Base-by-base conservation (phyloP, 2,888 invertebrate genomes). In the Brachylomia viminalis region DNA sequence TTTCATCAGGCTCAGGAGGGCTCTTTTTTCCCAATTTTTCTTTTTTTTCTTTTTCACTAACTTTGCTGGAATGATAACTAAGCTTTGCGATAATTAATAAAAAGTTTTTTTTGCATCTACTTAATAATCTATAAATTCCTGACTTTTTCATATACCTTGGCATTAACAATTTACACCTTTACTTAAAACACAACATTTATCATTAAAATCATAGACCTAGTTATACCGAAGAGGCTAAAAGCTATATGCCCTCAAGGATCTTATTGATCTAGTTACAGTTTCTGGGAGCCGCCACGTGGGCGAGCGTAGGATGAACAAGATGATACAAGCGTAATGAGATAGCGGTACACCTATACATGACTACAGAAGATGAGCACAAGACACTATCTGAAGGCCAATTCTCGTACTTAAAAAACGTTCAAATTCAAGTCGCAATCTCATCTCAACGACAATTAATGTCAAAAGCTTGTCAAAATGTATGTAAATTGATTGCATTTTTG, bases 311-410 rank as follows among this genome's bases (percentile, higher is more conserved):
- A 42, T n/a, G 58, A n/a, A 42, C 13, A 13, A 47, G 27, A 49
- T 66, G 42, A 42, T 65, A 77, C 42, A 77, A 65, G 6, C 17
- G 66, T 30, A 76, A 76, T 76, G 17, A 10, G n/a, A 77, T 64
- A 38, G 17, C n/a, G 38, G 30, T 38, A 42, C 33, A 27, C 23
- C 13, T 52, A 30, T 33, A 52, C 6, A 47, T 20, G 13, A 17
- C 15, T 49, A 5, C 13, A 30, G 27, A 30, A 69, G 56, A 13
- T 45, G 45, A 47, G 17, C 13, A 15, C 0, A 52, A 23, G n/a
- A n/a, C 15, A 38, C n/a, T n/a, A n/a, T n/a, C n/a, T n/a, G n/a
- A n/a, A n/a, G n/a, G n/a, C n/a, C n/a, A n/a, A n/a, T n/a, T n/a
- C n/a, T n/a, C n/a, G n/a, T n/a, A n/a, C n/a, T n/a, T n/a, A n/a